Percentiles rank a stretch among this genome's conserved stretches.
phyloP scores from a whole-genome alignment of 2,888 invertebrate genomes.

The Drosophila koepferae region DNA sequence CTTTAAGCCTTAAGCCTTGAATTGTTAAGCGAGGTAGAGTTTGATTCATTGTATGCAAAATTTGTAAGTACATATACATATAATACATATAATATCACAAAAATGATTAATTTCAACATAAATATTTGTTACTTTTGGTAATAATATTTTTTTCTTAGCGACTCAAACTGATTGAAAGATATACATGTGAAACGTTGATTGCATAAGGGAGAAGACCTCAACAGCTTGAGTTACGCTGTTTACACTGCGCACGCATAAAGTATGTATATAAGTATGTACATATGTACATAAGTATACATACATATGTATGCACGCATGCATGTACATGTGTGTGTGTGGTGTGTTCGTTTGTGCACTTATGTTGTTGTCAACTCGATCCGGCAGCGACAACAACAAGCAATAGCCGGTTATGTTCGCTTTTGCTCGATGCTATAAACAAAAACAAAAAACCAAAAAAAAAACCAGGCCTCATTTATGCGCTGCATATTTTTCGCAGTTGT shows the following conservation, averaged over 20 bases:
- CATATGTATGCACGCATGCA: background rate
- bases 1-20: background rate
- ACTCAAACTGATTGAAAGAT: constrained; percentile 26
- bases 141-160: background rate
- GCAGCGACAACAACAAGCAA: constrained; percentile 32
- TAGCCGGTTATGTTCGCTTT: constrained; percentile 56
- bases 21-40: background rate
- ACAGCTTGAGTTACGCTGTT: constrained; percentile 51
- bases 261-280: background rate
- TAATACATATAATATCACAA: background rate
- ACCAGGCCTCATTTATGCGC: constrained; percentile 57
- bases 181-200: constrained; percentile 36
- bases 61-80: background rate
- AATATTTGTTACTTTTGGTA: no score
- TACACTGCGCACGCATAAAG: constrained; percentile 26
- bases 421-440: constrained; percentile 28
- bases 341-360: constrained; percentile 15
- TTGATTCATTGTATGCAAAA: background rate
- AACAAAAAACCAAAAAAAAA: constrained; percentile 24
- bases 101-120: no score
- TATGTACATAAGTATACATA: background rate
- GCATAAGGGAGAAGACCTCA: constrained; percentile 60
- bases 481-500: constrained; percentile 58
- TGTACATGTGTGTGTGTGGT: background rate
- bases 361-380: constrained; percentile 50